Conservation (phyloP, 2,113 vertebrate species). For the Excalfactoria chinensis region DNA sequence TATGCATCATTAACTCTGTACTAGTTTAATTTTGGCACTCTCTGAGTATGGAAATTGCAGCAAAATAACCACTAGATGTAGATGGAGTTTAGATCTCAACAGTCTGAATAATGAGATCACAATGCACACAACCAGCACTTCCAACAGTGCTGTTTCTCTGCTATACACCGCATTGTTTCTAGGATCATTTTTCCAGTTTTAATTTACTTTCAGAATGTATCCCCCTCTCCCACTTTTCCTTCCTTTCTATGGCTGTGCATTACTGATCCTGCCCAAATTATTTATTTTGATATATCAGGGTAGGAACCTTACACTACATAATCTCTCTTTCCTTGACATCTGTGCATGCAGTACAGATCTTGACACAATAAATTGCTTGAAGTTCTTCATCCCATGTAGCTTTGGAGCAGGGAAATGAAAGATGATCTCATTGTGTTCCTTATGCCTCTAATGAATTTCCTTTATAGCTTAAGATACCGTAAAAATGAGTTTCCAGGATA, state of each 20-base stretch:
- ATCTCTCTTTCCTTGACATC: neutral
- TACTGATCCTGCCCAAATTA: neutral
- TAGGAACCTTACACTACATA: neutral
- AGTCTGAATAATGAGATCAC: neutral
- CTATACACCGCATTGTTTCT: neutral
- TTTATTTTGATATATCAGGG: neutral
- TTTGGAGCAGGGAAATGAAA: neutral
- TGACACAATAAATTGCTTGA: neutral
- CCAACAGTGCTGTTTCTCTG: neutral
- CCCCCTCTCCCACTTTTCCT: neutral
- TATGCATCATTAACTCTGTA: neutral
- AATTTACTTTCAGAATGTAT: neutral
- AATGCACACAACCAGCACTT: neutral
- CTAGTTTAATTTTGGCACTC: neutral
- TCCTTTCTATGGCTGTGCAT: rapidly evolving
- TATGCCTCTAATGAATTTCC: neutral
- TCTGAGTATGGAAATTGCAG: neutral
- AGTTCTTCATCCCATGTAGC: neutral
- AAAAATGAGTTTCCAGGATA: neutral
- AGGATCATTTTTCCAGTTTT: neutral
- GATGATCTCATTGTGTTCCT: neutral
- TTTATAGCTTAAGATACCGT: neutral
- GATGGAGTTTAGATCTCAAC: neutral
- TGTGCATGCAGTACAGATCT: neutral
- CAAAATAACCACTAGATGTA: neutral